Percentiles rank a stretch among this genome's conserved stretches.
phyloP scores from a whole-genome alignment of 2,113 vertebrate genomes.

The Phylloscopus whistleri region DNA sequence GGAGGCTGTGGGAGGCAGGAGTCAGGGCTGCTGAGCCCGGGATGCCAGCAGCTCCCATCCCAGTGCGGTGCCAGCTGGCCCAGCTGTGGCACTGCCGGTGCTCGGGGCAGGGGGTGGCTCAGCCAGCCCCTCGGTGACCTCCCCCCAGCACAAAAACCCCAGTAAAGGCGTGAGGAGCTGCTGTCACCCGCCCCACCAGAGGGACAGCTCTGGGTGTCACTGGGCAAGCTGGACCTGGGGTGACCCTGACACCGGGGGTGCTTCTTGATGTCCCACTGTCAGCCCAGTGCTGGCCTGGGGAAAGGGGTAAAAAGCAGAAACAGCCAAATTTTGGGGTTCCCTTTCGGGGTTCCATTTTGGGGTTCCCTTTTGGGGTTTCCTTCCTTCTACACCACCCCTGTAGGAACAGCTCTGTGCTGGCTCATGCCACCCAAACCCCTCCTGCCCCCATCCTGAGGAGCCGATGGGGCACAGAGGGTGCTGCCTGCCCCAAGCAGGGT shows the following conservation, averaged over 20 bases:
- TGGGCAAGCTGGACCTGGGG: neutral
- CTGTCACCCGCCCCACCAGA: rapidly evolving
- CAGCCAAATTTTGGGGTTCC: neutral
- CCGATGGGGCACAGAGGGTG: rapidly evolving
- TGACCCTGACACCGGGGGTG: neutral
- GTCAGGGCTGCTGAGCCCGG: rapidly evolving
- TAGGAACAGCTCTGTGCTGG: rapidly evolving
- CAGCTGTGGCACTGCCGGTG: rapidly evolving
- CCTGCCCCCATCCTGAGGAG: rapidly evolving
- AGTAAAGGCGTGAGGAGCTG: neutral
- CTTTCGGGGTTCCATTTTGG: neutral
- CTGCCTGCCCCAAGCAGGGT: neutral
- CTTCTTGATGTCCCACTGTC: neutral
- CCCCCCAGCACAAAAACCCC: neutral
- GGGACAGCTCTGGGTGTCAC: neutral
- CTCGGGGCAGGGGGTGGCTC: rapidly evolving
- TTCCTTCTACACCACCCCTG: neutral
- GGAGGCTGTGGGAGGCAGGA: neutral
- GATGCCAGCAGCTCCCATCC: rapidly evolving
- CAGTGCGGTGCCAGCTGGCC: rapidly evolving
- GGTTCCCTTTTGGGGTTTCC: neutral
- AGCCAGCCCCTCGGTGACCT: neutral
- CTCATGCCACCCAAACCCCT: rapidly evolving
- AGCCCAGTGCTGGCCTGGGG: neutral
- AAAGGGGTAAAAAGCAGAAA: neutral